Percentiles rank a stretch among this genome's conserved stretches.
These are phyloP conservation scores for Eristalinus aeneus DNA, from an alignment of 2,888 invertebrate species.

Conservation along the genomic window DNA sequence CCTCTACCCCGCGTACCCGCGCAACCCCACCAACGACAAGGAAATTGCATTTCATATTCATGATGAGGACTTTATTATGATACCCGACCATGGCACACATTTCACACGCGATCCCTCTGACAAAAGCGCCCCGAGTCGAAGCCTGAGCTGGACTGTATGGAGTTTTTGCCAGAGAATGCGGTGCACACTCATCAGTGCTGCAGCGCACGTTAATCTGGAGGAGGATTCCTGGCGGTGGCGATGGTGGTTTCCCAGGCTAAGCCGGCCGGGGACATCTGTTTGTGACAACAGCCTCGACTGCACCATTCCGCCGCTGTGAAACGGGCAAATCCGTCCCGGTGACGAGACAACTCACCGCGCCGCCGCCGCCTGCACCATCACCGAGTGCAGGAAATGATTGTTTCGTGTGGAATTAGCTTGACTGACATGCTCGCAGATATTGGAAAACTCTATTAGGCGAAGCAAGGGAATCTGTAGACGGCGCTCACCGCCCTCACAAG, in stretches of 20 bases:
- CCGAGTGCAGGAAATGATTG: slow-evolving; percentile 62
- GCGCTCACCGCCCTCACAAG: slow-evolving; percentile 8
- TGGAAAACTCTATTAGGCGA: slow-evolving; percentile 61
- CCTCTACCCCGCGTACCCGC: slow-evolving; percentile 24
- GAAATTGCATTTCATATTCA: slow-evolving; percentile 71
- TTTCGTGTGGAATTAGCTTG: slow-evolving; percentile 69
- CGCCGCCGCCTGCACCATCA: background rate
- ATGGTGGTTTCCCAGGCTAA: slow-evolving; percentile 58
- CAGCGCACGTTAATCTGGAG: slow-evolving; percentile 45
- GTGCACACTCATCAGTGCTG: slow-evolving; percentile 32
- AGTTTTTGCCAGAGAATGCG: slow-evolving; percentile 5
- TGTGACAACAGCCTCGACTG: slow-evolving; percentile 30
- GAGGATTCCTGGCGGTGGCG: slow-evolving; percentile 36
- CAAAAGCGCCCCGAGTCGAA: slow-evolving; percentile 4
- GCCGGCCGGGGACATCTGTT: slow-evolving; percentile 45
- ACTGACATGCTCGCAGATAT: slow-evolving; percentile 64
- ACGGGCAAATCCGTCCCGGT: background rate
- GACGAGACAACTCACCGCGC: background rate
- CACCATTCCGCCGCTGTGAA: background rate
- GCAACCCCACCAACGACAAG: slow-evolving; percentile 13
- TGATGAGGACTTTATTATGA: slow-evolving; percentile 71
- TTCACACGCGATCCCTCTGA: slow-evolving; percentile 65
- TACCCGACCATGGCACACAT: slow-evolving; percentile 62
- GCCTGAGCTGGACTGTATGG: background rate
- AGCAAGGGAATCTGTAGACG: background rate